Evolutionary conservation across 2,888 invertebrate species (phyloP).

Genomic region (Digitonthophagus gazella): DNA sequence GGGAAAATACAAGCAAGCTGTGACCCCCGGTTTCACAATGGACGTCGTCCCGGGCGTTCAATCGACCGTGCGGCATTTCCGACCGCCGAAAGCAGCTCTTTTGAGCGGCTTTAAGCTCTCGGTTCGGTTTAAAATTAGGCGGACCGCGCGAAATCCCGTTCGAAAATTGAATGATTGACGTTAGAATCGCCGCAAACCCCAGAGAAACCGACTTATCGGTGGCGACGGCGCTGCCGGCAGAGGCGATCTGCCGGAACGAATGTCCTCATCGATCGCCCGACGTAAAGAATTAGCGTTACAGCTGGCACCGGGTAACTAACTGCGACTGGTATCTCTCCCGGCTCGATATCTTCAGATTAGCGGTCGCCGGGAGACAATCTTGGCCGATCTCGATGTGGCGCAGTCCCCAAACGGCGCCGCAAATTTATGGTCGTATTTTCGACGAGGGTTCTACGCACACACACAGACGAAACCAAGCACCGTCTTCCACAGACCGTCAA

Average conservation of each 20-base stretch:
- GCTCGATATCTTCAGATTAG: background rate
- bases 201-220: no score
- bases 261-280: background rate
- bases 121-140: background rate
- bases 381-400: background rate
- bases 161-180: background rate
- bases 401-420: background rate
- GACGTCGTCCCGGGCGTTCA: background rate
- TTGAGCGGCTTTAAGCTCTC: background rate
- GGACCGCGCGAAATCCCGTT: background rate
- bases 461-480: background rate
- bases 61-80: background rate
- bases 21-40: background rate
- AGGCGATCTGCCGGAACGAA: background rate
- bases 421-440: background rate
- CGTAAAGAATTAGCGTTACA: background rate
- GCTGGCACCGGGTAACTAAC: background rate
- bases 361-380: background rate
- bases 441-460: background rate
- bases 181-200: no score
- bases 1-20: background rate
- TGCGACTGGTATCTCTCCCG: background rate
- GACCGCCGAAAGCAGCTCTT: background rate
- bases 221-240: no score
- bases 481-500: background rate